These are phyloP conservation scores for Crotalus viridis DNA, from an alignment of 2,113 vertebrate genomes.

Conservation along the genomic window DNA sequence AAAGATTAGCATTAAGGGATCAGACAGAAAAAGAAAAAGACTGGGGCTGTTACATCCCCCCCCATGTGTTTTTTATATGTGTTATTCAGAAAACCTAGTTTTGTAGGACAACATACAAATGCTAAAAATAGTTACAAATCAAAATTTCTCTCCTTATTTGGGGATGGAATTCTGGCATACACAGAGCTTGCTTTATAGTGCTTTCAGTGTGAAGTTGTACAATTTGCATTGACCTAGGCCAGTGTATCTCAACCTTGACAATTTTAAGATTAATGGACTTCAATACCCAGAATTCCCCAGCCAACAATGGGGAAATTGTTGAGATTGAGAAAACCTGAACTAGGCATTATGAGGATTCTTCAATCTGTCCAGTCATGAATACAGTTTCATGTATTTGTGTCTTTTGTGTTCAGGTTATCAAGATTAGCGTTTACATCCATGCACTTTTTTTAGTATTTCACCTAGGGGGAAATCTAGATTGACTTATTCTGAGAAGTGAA, in stretches of 20 bases:
- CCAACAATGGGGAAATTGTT: neutral
- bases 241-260: neutral
- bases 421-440: neutral
- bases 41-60: neutral
- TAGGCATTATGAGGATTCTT: neutral
- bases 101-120: neutral
- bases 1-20: neutral
- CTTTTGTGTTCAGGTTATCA: neutral
- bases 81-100: neutral
- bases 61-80: neutral
- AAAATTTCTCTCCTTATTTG: neutral
- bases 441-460: neutral
- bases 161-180: neutral
- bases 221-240: neutral
- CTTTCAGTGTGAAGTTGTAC: neutral
- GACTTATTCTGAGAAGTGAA: neutral
- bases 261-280: neutral
- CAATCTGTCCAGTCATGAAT: neutral
- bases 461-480: neutral
- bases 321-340: neutral
- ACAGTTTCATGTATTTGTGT: neutral
- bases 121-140: neutral
- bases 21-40: neutral
- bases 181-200: neutral
- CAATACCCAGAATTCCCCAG: neutral